phyloP scores from a whole-genome alignment of 2,888 invertebrate species.

The Linnaemya tessellans region DNA sequence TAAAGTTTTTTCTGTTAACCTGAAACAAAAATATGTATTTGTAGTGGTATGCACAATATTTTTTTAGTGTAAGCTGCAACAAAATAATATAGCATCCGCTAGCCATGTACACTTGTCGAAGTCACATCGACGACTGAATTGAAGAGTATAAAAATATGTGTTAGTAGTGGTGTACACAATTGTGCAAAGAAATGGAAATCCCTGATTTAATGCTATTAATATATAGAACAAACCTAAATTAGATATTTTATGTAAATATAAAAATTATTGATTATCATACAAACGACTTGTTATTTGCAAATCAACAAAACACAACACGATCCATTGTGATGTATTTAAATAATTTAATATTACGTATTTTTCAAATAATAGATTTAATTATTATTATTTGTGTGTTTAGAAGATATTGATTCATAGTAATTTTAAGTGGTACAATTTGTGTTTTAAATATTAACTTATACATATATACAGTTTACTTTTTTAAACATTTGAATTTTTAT shows the following conservation, averaged over 20 bases:
- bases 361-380: background rate
- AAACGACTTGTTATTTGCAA: constrained; percentile 47
- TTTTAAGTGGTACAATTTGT: constrained; percentile 47
- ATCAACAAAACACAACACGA: background rate
- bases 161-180: too few species aligned
- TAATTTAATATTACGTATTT: constrained; percentile 17
- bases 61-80: too few species aligned
- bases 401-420: constrained; percentile 29
- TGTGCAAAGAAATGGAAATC: too few species aligned
- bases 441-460: constrained; percentile 27
- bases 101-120: too few species aligned
- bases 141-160: too few species aligned
- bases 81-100: too few species aligned
- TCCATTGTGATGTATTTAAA: constrained; percentile 10
- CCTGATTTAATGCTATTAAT: constrained; percentile 2
- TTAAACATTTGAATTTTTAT: background rate
- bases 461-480: background rate
- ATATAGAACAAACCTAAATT: background rate
- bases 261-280: constrained; percentile 18
- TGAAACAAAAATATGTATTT: too few species aligned
- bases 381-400: background rate
- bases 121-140: too few species aligned
- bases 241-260: constrained; percentile 38
- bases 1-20: too few species aligned
- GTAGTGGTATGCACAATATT: too few species aligned